Evolutionary conservation across 2,888 invertebrate genomes (phyloP).

Genomic region (Chloroclystis v-ata): DNA sequence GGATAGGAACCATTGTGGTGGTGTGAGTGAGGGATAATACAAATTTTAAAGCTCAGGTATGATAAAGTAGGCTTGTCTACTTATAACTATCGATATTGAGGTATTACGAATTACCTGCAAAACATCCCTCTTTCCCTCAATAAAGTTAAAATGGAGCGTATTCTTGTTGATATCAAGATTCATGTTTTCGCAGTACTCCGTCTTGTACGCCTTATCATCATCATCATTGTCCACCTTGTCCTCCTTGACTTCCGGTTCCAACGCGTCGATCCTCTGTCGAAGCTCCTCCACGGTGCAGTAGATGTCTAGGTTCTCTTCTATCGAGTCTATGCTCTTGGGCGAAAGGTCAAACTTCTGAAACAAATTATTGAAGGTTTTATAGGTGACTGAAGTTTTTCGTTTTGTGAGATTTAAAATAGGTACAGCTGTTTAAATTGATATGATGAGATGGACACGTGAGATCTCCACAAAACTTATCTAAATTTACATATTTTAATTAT

Average conservation of each 20-base stretch:
- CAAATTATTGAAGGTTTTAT: not conserved
- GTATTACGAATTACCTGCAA: constrained; percentile 58
- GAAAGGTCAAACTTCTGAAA: constrained; percentile 68
- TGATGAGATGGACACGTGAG: too few species aligned
- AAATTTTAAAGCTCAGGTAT: too few species aligned
- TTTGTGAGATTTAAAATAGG: too few species aligned
- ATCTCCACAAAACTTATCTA: too few species aligned
- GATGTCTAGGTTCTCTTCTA: constrained; percentile 80
- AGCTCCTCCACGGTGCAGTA: constrained; percentile 83
- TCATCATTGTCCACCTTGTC: constrained; percentile 42
- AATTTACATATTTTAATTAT: too few species aligned
- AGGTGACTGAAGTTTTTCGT: too few species aligned
- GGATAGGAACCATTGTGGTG: too few species aligned
- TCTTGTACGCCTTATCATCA: constrained; percentile 44
- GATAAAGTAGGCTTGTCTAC: too few species aligned
- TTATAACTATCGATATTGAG: too few species aligned
- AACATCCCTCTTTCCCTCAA: constrained; percentile 69
- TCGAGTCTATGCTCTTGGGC: constrained; percentile 68
- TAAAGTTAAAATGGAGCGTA: constrained; percentile 69
- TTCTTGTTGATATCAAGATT: constrained; percentile 63
- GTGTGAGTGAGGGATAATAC: too few species aligned
- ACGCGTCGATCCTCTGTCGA: constrained; percentile 71
- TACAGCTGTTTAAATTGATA: too few species aligned
- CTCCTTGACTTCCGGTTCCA: constrained; percentile 62
- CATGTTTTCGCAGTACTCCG: constrained; percentile 46